Evolutionary conservation across 2,888 invertebrate species (phyloP).

Genomic region (Pseudococcus jackbeardsleyi): DNA sequence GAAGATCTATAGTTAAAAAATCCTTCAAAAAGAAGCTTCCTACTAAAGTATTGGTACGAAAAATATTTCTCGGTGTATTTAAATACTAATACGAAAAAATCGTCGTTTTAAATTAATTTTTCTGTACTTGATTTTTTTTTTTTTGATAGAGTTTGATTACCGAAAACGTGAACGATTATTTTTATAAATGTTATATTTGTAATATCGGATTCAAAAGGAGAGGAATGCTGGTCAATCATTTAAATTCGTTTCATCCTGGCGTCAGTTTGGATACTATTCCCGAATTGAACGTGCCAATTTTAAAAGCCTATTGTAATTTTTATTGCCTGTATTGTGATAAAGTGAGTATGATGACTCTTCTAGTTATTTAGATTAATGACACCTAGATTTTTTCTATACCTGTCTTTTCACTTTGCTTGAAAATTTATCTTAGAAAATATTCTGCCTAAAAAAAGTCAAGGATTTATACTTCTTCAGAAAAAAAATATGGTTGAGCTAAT

Average conservation of each 20-base stretch:
- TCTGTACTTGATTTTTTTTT: not conserved
- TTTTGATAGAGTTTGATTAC: constrained; percentile 56
- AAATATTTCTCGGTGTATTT: not conserved
- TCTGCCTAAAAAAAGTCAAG: too few relatives aligned
- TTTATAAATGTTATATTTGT: constrained; percentile 82
- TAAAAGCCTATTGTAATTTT: constrained; percentile 82
- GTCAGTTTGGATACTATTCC: constrained; percentile 78
- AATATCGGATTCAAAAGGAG: constrained; percentile 84
- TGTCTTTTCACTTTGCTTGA: too few relatives aligned
- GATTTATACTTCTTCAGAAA: too few relatives aligned
- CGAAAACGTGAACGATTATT: constrained; percentile 68
- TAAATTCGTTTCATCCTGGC: constrained; percentile 82
- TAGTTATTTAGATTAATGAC: too few relatives aligned
- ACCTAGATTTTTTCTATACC: too few relatives aligned
- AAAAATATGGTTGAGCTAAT: too few relatives aligned
- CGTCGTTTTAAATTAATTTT: not conserved
- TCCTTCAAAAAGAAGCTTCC: constrained; percentile 11
- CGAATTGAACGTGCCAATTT: constrained; percentile 83
- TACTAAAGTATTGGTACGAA: constrained; percentile 58
- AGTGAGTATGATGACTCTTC: constrained; percentile 68
- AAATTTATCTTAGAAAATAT: too few relatives aligned
- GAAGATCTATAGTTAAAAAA: constrained; percentile 66
- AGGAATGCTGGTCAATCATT: constrained; percentile 88
- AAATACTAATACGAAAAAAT: not conserved
- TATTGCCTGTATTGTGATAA: constrained; percentile 89